Base-by-base conservation (phyloP, 2,113 vertebrate species). In the Mus spicilegus region DNA sequence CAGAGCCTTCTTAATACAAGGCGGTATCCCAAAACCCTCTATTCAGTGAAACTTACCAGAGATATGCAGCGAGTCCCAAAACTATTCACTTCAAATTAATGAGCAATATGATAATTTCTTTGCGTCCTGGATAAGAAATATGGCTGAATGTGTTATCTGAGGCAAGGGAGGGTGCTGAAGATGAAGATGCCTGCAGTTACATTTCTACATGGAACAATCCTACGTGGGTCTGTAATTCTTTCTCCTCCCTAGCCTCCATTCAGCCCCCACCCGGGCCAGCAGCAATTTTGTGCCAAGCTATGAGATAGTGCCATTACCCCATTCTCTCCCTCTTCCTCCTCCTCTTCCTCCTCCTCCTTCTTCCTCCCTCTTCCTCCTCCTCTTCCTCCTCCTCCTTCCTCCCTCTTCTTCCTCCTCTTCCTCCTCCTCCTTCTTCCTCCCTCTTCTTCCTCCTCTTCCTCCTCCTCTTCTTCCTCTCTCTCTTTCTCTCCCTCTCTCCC, bases 11-110 rank as follows among this genome's bases (percentile, higher is more conserved):
- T 89, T 67, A 76, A 91, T 91, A 82, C 65, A 95, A 93, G 76
- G 88, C 58, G 14, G 13, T 58, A 61, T 84, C 88, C 77, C 36
- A 93, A 77, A 89, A 94, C 30, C 49, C 67, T 73, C 80, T 58
- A 54, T 42, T 92, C 97, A 97, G 96, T 95, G 95, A 93, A 77
- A 95, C n/a, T 73, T 24, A 13, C 65, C 24, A 33, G 88, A 84
- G 61, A 69, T 9, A 78, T 42, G 49, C 24, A 26, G 70, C 33
- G 17, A 87, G 86, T 85, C 88, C 88, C 90, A 70, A 75, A 97
- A 93, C 82, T 3, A 5, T 33, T 93, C 95, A 14, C 81, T 87
- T 70, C 61, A 81, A 90, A 84, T 69, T 54, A 86, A n/a, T 6
- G 61, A 49, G 36, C 63, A 73, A 89, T 87, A 10, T 33, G 54